Conservation (phyloP, 2,797 vertebrate species). For the Typhlichthys eigenmanni region DNA sequence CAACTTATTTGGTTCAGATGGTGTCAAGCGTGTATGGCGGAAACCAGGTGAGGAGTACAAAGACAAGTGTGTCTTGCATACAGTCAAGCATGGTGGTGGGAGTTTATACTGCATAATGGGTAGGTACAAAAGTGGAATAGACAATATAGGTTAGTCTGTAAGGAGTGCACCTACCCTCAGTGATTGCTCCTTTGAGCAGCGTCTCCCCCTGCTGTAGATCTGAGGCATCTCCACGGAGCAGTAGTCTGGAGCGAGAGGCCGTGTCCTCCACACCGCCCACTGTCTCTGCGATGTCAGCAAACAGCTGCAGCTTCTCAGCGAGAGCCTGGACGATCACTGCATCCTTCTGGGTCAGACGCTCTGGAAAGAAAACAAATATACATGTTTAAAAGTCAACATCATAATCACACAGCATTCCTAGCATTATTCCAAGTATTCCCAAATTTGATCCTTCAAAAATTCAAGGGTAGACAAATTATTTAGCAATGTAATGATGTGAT, state of each 20-base stretch:
- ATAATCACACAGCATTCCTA: background rate
- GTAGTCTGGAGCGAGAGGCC: constrained; percentile 64
- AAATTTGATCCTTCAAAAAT: background rate
- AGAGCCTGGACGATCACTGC: constrained; percentile 83
- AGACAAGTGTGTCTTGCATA: too few relatives aligned
- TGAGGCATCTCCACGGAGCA: constrained; percentile 80
- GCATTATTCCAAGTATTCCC: too few relatives aligned
- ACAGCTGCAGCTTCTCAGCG: constrained; percentile 90
- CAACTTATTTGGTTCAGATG: background rate
- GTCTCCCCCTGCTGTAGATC: constrained; percentile 89
- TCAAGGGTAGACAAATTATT: background rate
- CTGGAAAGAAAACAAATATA: constrained; percentile 58
- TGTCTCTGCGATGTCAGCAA: constrained; percentile 85
- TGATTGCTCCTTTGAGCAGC: constrained; percentile 86
- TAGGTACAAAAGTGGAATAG: too few relatives aligned
- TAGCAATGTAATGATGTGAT: background rate
- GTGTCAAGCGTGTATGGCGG: too few relatives aligned
- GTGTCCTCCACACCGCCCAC: constrained; percentile 79
- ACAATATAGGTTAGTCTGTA: background rate
- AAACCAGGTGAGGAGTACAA: too few relatives aligned
- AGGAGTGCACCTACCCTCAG: constrained; percentile 77
- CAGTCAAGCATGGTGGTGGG: too few relatives aligned
- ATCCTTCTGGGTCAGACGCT: constrained; percentile 85
- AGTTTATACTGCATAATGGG: too few relatives aligned
- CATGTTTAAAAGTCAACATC: background rate